Percentiles rank a stretch among this genome's conserved stretches.
phyloP scores from a whole-genome alignment of 2,888 invertebrate species.

The Icerya purchasi region DNA sequence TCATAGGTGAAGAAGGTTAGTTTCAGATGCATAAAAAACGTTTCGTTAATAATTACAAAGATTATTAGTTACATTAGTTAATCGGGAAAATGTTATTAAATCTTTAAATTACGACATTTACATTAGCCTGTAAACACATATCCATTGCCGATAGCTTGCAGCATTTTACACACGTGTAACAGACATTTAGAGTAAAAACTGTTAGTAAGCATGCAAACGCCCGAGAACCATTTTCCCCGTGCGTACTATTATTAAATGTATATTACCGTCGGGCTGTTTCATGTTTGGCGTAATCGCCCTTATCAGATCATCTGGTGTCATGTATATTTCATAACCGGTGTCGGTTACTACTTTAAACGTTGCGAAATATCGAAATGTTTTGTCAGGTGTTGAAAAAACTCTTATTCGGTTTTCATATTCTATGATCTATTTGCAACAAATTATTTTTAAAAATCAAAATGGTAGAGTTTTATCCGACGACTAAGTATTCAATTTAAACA shows the following conservation, averaged over 20 bases:
- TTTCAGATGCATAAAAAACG: neutral
- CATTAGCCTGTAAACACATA: no score
- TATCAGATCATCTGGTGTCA: constrained; percentile 98
- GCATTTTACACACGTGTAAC: no score
- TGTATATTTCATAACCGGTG: constrained; percentile 71
- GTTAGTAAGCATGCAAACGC: no score
- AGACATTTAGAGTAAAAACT: neutral
- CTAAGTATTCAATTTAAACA: neutral
- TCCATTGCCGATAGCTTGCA: no score
- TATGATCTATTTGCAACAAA: constrained; percentile 54
- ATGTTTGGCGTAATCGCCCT: constrained; percentile 94
- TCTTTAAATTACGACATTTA: no score
- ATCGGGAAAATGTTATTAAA: no score
- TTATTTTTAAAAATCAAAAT: no score
- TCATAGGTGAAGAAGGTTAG: neutral
- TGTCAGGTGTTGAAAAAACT: constrained; percentile 94
- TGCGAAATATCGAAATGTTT: constrained; percentile 98
- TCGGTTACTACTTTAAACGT: constrained; percentile 57
- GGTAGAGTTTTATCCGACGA: neutral
- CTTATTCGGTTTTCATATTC: constrained; percentile 97
- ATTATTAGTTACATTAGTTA: no score
- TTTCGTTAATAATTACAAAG: neutral
- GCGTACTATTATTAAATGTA: neutral
- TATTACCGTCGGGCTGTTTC: constrained; percentile 94
- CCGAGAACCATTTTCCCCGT: neutral